Conservation (phyloP, 2,113 vertebrate species). For the Cochlearius cochlearius region DNA sequence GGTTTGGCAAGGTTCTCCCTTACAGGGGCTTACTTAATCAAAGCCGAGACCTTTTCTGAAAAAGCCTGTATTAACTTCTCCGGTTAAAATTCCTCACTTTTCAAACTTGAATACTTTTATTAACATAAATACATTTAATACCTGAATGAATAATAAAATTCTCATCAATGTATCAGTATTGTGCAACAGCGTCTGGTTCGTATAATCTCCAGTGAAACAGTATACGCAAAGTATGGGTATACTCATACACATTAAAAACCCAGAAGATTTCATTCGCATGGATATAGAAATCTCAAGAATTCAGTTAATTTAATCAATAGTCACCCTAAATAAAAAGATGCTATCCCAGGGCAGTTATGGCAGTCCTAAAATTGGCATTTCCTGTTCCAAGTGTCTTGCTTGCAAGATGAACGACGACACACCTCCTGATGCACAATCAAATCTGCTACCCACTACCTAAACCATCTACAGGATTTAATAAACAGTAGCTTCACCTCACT, state of each 20-base stretch:
- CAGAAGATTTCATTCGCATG: background rate
- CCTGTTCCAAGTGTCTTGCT: background rate
- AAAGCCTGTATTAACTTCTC: background rate
- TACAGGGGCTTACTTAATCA: background rate
- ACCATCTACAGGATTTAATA: background rate
- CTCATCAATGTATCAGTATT: no score
- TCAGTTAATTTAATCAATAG: background rate
- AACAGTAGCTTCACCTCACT: background rate
- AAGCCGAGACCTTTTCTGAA: background rate
- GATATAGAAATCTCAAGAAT: background rate
- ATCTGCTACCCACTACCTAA: background rate
- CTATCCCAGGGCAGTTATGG: background rate
- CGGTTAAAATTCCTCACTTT: background rate
- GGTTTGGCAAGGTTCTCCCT: background rate
- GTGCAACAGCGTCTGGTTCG: background rate
- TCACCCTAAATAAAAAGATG: background rate
- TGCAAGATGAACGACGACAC: background rate
- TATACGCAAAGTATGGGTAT: rapidly evolving
- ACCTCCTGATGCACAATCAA: background rate
- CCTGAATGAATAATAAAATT: background rate
- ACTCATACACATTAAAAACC: background rate
- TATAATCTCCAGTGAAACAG: background rate
- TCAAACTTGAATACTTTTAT: background rate
- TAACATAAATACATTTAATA: background rate
- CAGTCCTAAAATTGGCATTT: background rate